Conservation (phyloP, 2,888 invertebrate genomes). For the Machimus atricapillus region DNA sequence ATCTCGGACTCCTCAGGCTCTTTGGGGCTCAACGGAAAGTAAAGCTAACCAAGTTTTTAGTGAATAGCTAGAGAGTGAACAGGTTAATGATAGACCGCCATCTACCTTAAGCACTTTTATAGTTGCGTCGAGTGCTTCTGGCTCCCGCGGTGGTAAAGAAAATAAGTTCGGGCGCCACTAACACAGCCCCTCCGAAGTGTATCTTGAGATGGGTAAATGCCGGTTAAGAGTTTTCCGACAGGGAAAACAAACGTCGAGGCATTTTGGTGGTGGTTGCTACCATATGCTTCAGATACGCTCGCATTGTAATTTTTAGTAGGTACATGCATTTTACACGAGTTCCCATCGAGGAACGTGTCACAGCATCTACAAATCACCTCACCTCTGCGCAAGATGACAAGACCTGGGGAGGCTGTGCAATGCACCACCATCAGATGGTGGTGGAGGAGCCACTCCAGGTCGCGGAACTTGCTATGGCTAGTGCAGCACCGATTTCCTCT, state of each 20-base stretch:
- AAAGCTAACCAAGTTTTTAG: constrained; percentile 51
- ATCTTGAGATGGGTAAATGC: background rate
- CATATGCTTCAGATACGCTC: background rate
- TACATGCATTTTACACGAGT: background rate
- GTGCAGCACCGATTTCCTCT: background rate
- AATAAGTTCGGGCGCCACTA: constrained; percentile 14
- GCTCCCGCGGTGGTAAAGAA: background rate
- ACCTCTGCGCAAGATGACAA: background rate
- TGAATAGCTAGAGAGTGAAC: constrained; percentile 60
- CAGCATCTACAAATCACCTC: background rate
- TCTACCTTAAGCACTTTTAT: constrained; percentile 60
- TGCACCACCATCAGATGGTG: background rate
- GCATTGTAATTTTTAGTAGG: background rate
- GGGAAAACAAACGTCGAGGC: background rate
- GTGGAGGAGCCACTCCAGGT: background rate
- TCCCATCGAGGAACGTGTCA: background rate
- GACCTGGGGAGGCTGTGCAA: background rate
- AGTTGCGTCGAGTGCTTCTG: constrained; percentile 51
- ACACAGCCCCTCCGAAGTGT: background rate
- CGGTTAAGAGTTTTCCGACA: background rate
- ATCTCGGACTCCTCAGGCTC: constrained; percentile 50
- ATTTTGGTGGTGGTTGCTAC: background rate
- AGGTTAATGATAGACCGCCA: constrained; percentile 61
- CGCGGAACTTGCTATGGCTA: background rate
- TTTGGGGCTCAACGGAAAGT: constrained; percentile 44